These are phyloP conservation scores for Hippocampus barbouri DNA, from an alignment of 2,113 vertebrate genomes.

Conservation along the genomic window DNA sequence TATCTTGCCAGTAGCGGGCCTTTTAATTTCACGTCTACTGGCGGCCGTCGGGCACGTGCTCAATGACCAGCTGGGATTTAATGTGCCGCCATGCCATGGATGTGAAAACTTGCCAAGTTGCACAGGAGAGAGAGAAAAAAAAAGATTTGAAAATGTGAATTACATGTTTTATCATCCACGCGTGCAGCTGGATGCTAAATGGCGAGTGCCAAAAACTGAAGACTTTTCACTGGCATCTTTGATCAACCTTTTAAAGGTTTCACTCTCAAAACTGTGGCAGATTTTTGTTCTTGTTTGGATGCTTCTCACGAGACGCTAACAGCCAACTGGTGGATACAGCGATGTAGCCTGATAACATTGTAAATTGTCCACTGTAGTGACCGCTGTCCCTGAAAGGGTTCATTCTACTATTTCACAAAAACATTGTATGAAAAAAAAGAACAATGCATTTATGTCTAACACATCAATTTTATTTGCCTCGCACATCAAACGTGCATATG, in stretches of 20 bases:
- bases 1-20: slow-evolving; percentile 51
- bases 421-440: no score
- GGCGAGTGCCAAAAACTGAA: slow-evolving; percentile 38
- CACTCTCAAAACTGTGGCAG: neutral
- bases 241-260: neutral
- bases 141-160: slow-evolving; percentile 34
- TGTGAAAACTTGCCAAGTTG: slow-evolving; percentile 65
- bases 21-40: slow-evolving; percentile 62
- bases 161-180: slow-evolving; percentile 47
- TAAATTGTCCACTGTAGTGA: no score
- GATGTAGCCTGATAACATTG: neutral
- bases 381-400: no score
- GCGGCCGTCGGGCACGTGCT: slow-evolving; percentile 47
- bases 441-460: no score
- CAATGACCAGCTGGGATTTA: slow-evolving; percentile 68
- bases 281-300: neutral
- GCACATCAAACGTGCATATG: no score
- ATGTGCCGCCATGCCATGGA: slow-evolving; percentile 55
- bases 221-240: slow-evolving; percentile 29
- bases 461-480: no score
- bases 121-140: slow-evolving; percentile 37
- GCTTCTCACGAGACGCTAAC: neutral
- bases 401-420: no score
- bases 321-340: neutral
- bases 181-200: slow-evolving; percentile 62